Base-by-base conservation (phyloP, 2,888 invertebrate species). In the Danaus chrysippus region DNA sequence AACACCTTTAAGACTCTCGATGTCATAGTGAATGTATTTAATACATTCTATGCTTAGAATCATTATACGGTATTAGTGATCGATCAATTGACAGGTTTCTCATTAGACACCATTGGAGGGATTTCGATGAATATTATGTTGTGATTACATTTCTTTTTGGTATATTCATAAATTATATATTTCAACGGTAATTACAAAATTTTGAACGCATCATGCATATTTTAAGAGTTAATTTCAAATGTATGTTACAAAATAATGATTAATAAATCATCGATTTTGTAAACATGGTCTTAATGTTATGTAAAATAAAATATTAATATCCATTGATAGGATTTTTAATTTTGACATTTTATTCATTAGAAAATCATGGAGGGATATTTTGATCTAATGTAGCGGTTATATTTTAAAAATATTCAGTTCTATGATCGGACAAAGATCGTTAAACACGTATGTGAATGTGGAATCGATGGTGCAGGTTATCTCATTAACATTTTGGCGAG, bases 401-500 rank as follows among this genome's bases (percentile, higher is more conserved):
- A 49, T n/a, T 43, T 43, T 9, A 17, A 49, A 17, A 23, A 13
- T 34, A 10, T 54, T 53, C 44, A 54, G 54, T 43, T 44, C 9
- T 15, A 49, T 17, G 49, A 17, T 49, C 15, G 17, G 15, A 2
- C 49, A 49, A 49, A 49, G 49, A 49, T 49, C 15, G 10, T 17
- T n/a, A 49, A 10, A 17, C 17, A 49, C 17, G 17, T 49, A 49
- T 49, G 49, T 46, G 13, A 11, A 49, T 49, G 66, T 64, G 67
- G 64, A 70, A 72, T 75, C 73, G 69, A 74, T 71, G 68, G 67
- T 68, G 67, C 68, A 67, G 65, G 71, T 68, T 58, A 73, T 72
- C 81, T 82, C 78, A 81, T 82, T 83, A 81, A 76, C 79, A 81
- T 81, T 81, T 83, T 75, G 81, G 80, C 73, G 71, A 72, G 78